Conservation (phyloP, 2,113 vertebrate species). For the Acanthochromis polyacanthus region DNA sequence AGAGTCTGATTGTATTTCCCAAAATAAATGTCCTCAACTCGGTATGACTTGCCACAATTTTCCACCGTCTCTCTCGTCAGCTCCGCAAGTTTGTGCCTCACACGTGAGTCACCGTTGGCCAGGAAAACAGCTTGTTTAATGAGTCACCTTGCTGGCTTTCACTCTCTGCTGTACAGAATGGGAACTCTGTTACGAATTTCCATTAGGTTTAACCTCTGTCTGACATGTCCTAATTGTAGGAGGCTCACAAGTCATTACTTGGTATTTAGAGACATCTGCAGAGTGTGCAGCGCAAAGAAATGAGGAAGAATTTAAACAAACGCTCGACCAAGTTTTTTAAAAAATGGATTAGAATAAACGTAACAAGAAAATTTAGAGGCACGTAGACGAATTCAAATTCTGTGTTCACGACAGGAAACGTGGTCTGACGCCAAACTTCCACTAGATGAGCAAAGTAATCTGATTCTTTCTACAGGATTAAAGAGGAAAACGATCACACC, state of each 20-base stretch:
- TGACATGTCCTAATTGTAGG: neutral
- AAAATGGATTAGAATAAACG: neutral
- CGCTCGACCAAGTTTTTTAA: neutral
- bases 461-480: slow-evolving; percentile 37
- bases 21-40: neutral
- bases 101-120: slow-evolving; percentile 26
- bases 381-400: neutral
- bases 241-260: neutral
- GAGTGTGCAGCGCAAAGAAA: neutral
- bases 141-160: slow-evolving; percentile 31
- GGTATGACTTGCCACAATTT: slow-evolving; percentile 1
- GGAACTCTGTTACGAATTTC: slow-evolving; percentile 7
- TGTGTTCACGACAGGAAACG: neutral
- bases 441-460: slow-evolving; percentile 37
- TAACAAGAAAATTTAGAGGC: neutral
- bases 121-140: slow-evolving; percentile 34
- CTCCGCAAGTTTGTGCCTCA: neutral
- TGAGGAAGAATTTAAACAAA: neutral
- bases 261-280: neutral
- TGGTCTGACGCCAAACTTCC: neutral
- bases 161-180: slow-evolving; percentile 17
- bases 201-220: neutral
- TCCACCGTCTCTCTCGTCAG: neutral
- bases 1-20: too few relatives aligned
- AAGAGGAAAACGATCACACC: slow-evolving; percentile 24